A percentile compares a stretch with the other conserved stretches of the same genome.
Conservation (phyloP, 1,140 invertebrate species). For the Panagrolaimus sp. region DNA sequence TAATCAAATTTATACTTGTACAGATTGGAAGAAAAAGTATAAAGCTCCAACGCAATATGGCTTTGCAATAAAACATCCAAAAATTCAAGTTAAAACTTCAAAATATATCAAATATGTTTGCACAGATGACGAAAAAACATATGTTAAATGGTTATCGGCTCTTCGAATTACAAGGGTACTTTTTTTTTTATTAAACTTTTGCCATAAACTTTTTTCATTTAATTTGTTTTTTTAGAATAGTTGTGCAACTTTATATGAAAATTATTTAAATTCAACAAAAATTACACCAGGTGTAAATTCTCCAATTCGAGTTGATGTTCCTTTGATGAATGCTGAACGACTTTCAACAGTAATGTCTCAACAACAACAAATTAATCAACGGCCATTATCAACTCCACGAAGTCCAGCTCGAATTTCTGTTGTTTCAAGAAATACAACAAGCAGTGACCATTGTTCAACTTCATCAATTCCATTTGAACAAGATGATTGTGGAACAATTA, state of each 20-base stretch:
- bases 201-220: too few species aligned
- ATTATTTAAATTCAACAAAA: conserved; percentile 20
- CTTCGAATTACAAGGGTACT: conserved; percentile 69
- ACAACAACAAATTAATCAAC: conserved; percentile 32
- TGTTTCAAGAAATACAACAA: conserved; percentile 16
- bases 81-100: conserved; percentile 77
- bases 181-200: too few species aligned
- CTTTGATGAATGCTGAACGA: neutral
- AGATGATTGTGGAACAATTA: conserved; percentile 46
- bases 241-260: conserved; percentile 30
- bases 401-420: conserved; percentile 19
- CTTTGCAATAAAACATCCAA: conserved; percentile 90
- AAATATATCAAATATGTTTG: conserved; percentile 96
- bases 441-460: conserved; percentile 9
- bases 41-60: conserved; percentile 90
- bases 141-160: conserved; percentile 86
- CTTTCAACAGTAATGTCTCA: conserved; percentile 30
- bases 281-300: neutral
- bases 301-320: neutral
- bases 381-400: conserved; percentile 8
- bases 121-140: conserved; percentile 77
- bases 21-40: conserved; percentile 95
- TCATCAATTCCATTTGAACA: conserved; percentile 35
- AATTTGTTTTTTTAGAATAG: conserved; percentile 17
- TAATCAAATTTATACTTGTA: conserved; percentile 81